phyloP scores from a whole-genome alignment of 2,113 vertebrate species.

The Chionis minor region DNA sequence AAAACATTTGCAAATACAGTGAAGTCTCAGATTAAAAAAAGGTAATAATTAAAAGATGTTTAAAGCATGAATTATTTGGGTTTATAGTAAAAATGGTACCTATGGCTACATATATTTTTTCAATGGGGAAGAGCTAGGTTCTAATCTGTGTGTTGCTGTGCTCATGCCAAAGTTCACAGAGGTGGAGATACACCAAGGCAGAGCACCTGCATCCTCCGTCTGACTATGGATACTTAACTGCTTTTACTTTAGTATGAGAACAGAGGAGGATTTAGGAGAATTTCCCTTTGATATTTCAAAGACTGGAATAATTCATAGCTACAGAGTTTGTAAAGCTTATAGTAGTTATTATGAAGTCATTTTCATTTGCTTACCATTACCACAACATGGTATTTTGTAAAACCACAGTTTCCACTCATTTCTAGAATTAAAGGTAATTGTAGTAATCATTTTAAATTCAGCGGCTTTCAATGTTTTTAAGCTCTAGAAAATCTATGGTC shows the following conservation, averaged over 20 bases:
- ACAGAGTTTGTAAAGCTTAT: background rate
- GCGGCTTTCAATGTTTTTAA: background rate
- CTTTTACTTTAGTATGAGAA: background rate
- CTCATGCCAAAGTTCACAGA: background rate
- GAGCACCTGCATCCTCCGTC: background rate
- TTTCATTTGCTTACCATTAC: background rate
- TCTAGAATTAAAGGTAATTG: background rate
- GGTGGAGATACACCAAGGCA: background rate
- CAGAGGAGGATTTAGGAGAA: background rate
- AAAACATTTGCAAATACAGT: background rate
- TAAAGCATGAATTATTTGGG: background rate
- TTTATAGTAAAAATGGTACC: background rate
- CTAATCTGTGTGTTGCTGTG: background rate
- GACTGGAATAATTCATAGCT: background rate
- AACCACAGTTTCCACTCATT: background rate
- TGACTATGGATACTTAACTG: background rate
- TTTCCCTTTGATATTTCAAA: background rate
- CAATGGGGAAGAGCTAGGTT: background rate
- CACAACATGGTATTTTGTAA: background rate
- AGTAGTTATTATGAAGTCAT: background rate
- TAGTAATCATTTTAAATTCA: background rate
- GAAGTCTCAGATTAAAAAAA: background rate
- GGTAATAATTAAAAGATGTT: background rate
- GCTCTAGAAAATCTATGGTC: background rate
- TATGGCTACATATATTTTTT: background rate